phyloP scores from a whole-genome alignment of 23 tunicate species.

The Trididemnum miniatum region DNA sequence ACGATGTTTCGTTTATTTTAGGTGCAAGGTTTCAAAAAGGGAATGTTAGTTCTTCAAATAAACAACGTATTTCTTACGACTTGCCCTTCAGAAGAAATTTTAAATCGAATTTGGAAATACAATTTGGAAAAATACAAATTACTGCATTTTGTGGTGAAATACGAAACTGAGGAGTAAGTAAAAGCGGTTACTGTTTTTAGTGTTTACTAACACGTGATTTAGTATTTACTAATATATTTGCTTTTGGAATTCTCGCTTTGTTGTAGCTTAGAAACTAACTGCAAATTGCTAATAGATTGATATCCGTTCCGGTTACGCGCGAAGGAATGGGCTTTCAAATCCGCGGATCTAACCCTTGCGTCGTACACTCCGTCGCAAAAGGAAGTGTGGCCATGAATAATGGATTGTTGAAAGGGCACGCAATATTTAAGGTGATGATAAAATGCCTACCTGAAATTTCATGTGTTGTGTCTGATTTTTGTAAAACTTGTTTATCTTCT shows the following conservation, averaged over 20 bases:
- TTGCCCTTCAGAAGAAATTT: constrained; percentile 58
- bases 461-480: no score
- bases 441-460: no score
- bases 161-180: constrained; percentile 80
- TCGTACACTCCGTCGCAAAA: constrained; percentile 75
- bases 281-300: no score
- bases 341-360: constrained; percentile 89
- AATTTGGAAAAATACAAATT: constrained; percentile 64
- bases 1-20: constrained; percentile 6
- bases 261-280: no score
- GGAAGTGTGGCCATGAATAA: constrained; percentile 90
- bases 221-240: no score
- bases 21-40: constrained; percentile 83
- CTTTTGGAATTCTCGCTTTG: no score
- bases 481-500: no score
- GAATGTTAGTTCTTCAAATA: constrained; percentile 59
- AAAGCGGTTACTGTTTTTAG: no score
- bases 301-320: constrained; percentile 72
- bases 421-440: constrained; percentile 70
- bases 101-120: constrained; percentile 42
- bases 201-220: no score
- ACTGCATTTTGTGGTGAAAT: constrained; percentile 66
- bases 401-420: constrained; percentile 88
- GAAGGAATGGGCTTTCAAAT: constrained; percentile 98
- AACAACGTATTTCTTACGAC: constrained; percentile 53